Percentiles rank a stretch among this genome's conserved stretches.
These are phyloP conservation scores for Chondrosia reniformis DNA, from an alignment of 37 sponge, comb jelly and placozoan species.

Conservation along the genomic window DNA sequence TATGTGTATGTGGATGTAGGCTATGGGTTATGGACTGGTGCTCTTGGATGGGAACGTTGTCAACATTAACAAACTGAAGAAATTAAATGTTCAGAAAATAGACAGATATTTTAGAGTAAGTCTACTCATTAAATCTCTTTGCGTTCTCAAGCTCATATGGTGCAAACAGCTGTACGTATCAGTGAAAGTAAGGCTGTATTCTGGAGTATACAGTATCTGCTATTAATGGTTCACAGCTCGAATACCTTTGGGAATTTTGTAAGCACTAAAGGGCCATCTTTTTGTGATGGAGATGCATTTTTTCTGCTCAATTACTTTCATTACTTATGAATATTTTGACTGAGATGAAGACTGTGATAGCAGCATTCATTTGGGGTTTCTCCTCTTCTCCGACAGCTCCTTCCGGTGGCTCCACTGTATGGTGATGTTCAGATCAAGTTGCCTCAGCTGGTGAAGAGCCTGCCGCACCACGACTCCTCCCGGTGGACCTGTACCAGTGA, in stretches of 20 bases:
- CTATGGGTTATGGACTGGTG: slow-evolving; percentile 83
- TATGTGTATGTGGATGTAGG: slow-evolving; percentile 50
- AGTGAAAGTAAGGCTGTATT: too few species aligned
- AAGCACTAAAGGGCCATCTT: too few species aligned
- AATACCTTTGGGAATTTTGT: too few species aligned
- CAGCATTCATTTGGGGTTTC: background rate
- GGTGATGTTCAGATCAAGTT: slow-evolving; percentile 94
- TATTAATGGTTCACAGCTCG: too few species aligned
- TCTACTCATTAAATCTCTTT: too few species aligned
- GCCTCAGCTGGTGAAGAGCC: slow-evolving; percentile 62
- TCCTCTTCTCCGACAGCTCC: slow-evolving; percentile 33
- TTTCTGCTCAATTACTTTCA: too few species aligned
- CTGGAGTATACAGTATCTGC: too few species aligned
- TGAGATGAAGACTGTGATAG: background rate
- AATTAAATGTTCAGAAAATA: slow-evolving; percentile 68
- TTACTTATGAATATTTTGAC: background rate
- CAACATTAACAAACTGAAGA: slow-evolving; percentile 87
- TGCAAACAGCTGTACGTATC: too few species aligned
- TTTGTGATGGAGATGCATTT: too few species aligned
- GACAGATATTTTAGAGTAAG: slow-evolving; percentile 81
- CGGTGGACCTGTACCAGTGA: slow-evolving; percentile 96
- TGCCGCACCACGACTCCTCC: slow-evolving; percentile 82
- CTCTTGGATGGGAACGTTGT: slow-evolving; percentile 82
- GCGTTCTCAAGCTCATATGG: too few species aligned
- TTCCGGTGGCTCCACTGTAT: slow-evolving; percentile 94